Conservation (phyloP, 2,797 vertebrate genomes). For the Eulemur mongoz region DNA sequence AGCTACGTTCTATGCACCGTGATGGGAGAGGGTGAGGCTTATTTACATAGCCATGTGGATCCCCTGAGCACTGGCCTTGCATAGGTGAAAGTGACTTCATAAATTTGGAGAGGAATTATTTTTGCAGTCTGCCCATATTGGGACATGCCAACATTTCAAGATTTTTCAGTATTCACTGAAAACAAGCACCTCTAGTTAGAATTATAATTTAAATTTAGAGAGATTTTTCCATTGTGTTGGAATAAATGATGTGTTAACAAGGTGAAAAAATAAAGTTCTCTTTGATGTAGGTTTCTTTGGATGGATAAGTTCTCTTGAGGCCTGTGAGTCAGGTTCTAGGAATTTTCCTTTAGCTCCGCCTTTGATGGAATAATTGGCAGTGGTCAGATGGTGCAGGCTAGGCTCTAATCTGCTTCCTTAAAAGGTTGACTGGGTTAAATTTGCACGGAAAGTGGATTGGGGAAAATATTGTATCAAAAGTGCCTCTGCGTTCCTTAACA, state of each 20-base stretch:
- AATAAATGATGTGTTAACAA: constrained; percentile 52
- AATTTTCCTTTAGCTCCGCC: constrained; percentile 70
- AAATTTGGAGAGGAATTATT: constrained; percentile 14
- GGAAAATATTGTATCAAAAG: not conserved
- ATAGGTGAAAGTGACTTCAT: not conserved
- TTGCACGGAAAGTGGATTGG: constrained; percentile 18
- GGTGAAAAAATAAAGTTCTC: constrained; percentile 73
- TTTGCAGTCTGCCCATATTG: not conserved
- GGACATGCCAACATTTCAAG: not conserved
- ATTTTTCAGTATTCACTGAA: not conserved
- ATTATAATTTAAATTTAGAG: constrained; percentile 54
- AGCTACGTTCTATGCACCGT: not conserved
- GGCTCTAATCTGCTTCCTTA: constrained; percentile 37
- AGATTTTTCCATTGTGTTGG: constrained; percentile 41
- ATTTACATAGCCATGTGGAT: not conserved
- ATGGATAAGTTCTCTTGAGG: constrained; percentile 61
- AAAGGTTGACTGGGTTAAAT: not conserved
- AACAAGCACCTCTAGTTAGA: not conserved
- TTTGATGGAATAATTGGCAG: constrained; percentile 71
- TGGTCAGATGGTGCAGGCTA: not conserved
- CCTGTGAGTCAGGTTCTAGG: constrained; percentile 68
- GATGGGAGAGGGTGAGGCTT: not conserved
- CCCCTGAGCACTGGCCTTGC: not conserved
- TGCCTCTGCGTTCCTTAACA: not conserved
- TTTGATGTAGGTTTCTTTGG: constrained; percentile 69